A percentile compares a stretch with the other conserved stretches of the same genome.
Conservation (phyloP, 1,140 invertebrate species). For the Caenorhabditis inopinata region DNA sequence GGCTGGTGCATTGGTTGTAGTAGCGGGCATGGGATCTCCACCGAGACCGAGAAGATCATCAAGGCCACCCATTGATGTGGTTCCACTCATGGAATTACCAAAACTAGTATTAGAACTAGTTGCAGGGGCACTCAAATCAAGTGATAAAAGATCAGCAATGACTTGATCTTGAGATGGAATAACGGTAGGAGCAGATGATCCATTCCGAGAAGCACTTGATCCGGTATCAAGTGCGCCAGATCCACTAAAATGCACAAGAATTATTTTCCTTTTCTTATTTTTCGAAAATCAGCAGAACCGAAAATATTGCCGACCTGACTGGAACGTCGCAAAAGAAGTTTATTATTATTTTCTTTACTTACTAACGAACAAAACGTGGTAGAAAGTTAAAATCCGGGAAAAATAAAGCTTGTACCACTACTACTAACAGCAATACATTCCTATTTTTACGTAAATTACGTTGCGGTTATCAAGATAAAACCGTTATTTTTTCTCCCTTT, state of each 20-base stretch:
- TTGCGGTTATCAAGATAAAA: too few relatives aligned
- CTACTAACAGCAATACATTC: too few relatives aligned
- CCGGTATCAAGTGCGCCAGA: background rate
- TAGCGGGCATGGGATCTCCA: conserved; percentile 65
- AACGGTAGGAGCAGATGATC: conserved; percentile 73
- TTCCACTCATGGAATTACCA: conserved; percentile 54
- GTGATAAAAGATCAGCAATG: conserved; percentile 91
- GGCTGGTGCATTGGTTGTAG: background rate
- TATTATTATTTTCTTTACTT: too few relatives aligned
- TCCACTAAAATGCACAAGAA: conserved; percentile 3
- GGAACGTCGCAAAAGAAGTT: too few relatives aligned
- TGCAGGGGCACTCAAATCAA: conserved; percentile 73
- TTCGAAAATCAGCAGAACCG: background rate
- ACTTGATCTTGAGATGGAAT: conserved; percentile 87
- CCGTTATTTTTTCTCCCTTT: too few relatives aligned
- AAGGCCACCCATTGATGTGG: conserved; percentile 57
- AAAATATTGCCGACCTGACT: too few relatives aligned
- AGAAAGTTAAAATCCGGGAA: too few relatives aligned
- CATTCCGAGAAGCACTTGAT: conserved; percentile 48
- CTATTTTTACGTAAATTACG: too few relatives aligned
- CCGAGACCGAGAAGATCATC: conserved; percentile 78
- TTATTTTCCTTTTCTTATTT: background rate
- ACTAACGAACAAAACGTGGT: too few relatives aligned
- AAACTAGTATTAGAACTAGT: background rate
- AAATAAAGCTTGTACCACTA: too few relatives aligned